A percentile compares a stretch with the other conserved stretches of the same genome.
phyloP scores from a whole-genome alignment of 2,888 invertebrate genomes.

The Chrysina gloriosa region DNA sequence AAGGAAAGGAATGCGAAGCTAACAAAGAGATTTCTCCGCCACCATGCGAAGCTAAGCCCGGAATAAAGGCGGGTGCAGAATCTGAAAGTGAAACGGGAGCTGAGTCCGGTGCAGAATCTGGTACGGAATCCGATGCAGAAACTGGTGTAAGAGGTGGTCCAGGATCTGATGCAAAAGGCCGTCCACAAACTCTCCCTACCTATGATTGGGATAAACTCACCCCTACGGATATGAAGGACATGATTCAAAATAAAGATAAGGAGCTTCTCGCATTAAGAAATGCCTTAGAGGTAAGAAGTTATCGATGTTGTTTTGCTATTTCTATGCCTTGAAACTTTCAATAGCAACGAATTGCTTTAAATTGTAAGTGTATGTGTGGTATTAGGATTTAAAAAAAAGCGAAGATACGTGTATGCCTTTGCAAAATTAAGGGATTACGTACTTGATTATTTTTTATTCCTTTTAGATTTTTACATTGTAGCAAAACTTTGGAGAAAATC shows the following conservation, averaged over 20 bases:
- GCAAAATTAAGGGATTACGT: no score
- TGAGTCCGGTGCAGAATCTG: background rate
- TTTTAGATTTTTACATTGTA: no score
- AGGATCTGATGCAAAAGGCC: background rate
- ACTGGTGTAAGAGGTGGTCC: background rate
- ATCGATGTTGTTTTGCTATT: background rate
- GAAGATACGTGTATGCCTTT: background rate
- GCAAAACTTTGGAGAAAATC: no score
- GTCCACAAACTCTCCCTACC: background rate
- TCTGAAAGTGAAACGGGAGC: background rate
- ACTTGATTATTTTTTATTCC: no score
- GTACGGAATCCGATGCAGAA: background rate
- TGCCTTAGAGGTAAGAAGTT: constrained; percentile 44
- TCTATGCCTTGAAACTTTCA: background rate
- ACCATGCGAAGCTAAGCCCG: background rate
- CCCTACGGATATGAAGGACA: constrained; percentile 41
- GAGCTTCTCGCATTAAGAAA: constrained; percentile 46
- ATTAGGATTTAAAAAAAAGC: background rate
- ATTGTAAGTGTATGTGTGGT: background rate
- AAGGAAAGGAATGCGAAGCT: background rate
- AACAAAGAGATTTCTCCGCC: background rate
- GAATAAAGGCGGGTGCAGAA: background rate
- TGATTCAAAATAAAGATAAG: constrained; percentile 46
- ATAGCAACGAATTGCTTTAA: background rate
- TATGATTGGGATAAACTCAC: constrained; percentile 32